Percentiles rank a stretch among this genome's conserved stretches.
Evolutionary conservation across 2,797 vertebrate genomes (phyloP).

Genomic region (Luscinia megarhynchos): DNA sequence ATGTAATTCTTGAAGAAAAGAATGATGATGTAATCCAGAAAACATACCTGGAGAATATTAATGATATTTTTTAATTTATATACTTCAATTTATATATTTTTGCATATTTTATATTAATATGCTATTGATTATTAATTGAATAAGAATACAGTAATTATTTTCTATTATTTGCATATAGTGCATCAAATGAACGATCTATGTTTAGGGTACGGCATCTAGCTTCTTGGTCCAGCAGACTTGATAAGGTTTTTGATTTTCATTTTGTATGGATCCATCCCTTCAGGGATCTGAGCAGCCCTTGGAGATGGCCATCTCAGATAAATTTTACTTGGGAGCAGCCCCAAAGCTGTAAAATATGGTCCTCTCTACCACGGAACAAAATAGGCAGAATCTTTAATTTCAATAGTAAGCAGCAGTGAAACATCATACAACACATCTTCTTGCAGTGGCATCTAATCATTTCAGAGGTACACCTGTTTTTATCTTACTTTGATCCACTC

Average conservation of each 20-base stretch:
- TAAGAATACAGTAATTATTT: not conserved
- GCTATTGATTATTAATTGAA: not conserved
- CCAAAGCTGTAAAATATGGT: not conserved
- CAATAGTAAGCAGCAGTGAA: not conserved
- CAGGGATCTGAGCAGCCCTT: not conserved
- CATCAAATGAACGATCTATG: not conserved
- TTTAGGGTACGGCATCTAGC: not conserved
- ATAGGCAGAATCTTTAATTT: not conserved
- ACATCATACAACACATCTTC: not conserved
- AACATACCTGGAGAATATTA: not conserved
- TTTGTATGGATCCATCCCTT: not conserved
- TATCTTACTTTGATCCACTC: not conserved
- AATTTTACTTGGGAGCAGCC: not conserved
- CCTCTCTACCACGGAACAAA: not conserved
- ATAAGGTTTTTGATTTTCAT: not conserved
- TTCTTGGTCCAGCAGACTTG: not conserved
- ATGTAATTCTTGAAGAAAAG: not conserved
- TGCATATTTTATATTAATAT: not conserved
- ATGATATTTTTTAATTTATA: not conserved
- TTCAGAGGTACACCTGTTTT: not conserved
- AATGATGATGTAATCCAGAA: not conserved
- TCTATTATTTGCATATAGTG: not conserved
- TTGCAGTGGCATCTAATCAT: not conserved
- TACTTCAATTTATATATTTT: not conserved
- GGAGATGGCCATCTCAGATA: fast-evolving